Evolutionary conservation across 2,113 vertebrate species (phyloP), one percentile per base, ranked within the genome.

Genomic region (Oreochromis niloticus): DNA sequence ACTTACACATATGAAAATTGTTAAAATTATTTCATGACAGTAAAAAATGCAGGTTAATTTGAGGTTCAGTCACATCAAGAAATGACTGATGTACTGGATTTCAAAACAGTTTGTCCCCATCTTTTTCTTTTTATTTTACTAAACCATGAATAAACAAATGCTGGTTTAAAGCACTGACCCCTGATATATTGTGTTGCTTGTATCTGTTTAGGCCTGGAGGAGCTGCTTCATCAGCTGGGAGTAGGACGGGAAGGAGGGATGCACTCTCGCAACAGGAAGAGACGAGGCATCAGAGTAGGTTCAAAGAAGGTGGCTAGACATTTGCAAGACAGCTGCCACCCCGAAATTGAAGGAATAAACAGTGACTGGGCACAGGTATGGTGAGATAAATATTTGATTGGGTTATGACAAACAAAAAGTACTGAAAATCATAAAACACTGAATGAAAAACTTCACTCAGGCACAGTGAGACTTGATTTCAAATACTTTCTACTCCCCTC

Each of bases 321-420:
- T 54, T n/a, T 11, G 5, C 24, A 41, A 16, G 87, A 92, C 1
- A 82, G 71, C 16, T 90, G 39, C 24, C 27, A 83, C 63, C 91
- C 92, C 52, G 93, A 93, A 57, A 88, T 84, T 27, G 86, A 0
- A 41, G 93, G 87, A 68, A 85, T 79, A 11, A 91, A 9, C 48
- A 78, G 81, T 82, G 7, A 96, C 6, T 98, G 97, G 97, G 92
- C 96, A 32, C 95, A 97, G 97, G 98, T 99, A 94, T 84, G 66
- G 39, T 12, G 6, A 81, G 3, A 43, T n/a, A 81, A 24, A n/a
- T 10, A 16, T 84, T 55, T 79, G 4, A 48, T 52, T 78, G 24
- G 6, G 17, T n/a, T 78, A 32, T 52, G 46, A 30, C 16, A 34
- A 75, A 30, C 27, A 50, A 50, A 50, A 50, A 50, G 43, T 50